Evolutionary conservation across 2,888 invertebrate species (phyloP), one percentile per base, ranked within the genome.

Genomic region (Platycheirus rosarum): DNA sequence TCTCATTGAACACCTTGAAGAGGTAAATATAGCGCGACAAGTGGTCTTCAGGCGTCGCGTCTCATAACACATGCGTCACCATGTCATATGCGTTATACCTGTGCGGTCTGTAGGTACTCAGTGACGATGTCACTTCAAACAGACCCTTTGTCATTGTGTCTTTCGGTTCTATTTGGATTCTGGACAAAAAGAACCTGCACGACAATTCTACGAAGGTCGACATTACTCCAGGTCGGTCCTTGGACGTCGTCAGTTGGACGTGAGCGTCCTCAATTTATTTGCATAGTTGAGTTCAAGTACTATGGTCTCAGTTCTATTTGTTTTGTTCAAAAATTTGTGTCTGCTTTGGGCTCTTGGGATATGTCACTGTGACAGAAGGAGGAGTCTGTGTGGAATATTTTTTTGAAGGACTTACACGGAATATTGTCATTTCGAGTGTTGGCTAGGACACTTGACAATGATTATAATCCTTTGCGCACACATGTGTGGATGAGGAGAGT

Each of bases 1-100:
- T 77, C 63, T 32, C 8, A 32, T 32, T 32, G 29, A 77, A 73
- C 73, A 73, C 35, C 66, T 66, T 80, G 46, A 76, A 76, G 80
- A 80, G 76, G 76, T 77, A 77, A 82, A 77, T 77, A 60, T 44
- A 82, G 77, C 63, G 77, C 82, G 77, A 82, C 82, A 82, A 82
- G 82, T 82, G 77, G 71, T 65, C 70, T 53, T 48, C 26, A 23
- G 55, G 53, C 70, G 62, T 60, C 57, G 46, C 37, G 60, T n/a
- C n/a, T n/a, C n/a, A n/a, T n/a, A n/a, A n/a, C 37, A 48, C 68
- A 23, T 46, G 42, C 53, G 60, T 62, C 68, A 60, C 49, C 66
- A n/a, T n/a, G n/a, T n/a, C n/a, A n/a, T 63, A 29, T 53, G 18
- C 37, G 13, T 37, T 49, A 14, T 78, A 73, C 73, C 70, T 82